Base-by-base conservation (phyloP, 1,140 invertebrate species). In the Drosophila albomicans region DNA sequence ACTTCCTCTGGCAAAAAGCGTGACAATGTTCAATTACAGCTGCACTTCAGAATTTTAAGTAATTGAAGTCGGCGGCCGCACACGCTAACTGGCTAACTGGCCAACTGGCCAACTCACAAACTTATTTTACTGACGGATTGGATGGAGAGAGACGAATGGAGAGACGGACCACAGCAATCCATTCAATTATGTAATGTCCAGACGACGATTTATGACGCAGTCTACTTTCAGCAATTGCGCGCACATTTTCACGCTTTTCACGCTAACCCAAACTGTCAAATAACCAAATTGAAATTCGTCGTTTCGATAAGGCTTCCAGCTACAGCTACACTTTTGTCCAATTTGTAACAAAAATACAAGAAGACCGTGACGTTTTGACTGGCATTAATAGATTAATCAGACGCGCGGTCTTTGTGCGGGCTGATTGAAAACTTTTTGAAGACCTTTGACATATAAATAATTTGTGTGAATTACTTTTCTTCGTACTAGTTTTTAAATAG, bases 1-100 rank as follows among this genome's bases (percentile, higher is more conserved):
- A 72, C 84, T 86, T 88, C 82, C 85, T 84, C 78, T 59, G 59
- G 66, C 38, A 35, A 48, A 49, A 64, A 85, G 84, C 84, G 84
- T 88, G 84, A 88, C 84, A 89, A 81, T 81, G 85, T 88, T 89
- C 84, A 88, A 88, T 88, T 88, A 87, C 70, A 79, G 62, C 78
- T 65, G 64, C 84, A 87, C 79, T 88, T 88, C 77, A 88, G 84
- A 88, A 88, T 88, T 88, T 88, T 88, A 88, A 88, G 84, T 88
- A 88, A 88, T 88, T 88, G 82, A 87, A 88, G 84, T 59, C 77
- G 51, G 35, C 58, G 20, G 45, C 57, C 61, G 62, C 65, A 73
- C 82, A 88, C 77, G 80, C 82, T 73, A 86, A 82, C 82, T 79
- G 65, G 80, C 82, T 73, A 88, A 82, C 82, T 79, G 65, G 43